phyloP scores from a whole-genome alignment of 2,888 invertebrate genomes.

The Gryllus longicercus region DNA sequence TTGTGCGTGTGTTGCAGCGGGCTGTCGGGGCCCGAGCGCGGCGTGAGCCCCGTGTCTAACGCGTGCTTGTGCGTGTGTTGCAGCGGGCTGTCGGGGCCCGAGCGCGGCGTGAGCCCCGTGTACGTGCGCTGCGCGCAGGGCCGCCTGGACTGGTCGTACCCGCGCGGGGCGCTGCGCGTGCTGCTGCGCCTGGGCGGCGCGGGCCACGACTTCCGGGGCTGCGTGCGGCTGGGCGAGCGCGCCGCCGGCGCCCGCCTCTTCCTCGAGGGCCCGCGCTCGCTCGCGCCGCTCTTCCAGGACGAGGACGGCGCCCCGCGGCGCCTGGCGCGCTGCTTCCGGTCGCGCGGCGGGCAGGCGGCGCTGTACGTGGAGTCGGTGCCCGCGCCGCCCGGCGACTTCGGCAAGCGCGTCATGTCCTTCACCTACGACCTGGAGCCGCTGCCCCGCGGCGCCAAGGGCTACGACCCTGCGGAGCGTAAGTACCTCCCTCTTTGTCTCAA shows the following conservation, averaged over 20 bases:
- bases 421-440: slow-evolving; percentile 67
- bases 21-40: slow-evolving; percentile 53
- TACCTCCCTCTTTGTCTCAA: too few relatives aligned
- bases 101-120: slow-evolving; percentile 20
- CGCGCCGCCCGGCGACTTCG: slow-evolving; percentile 41
- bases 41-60: slow-evolving; percentile 48
- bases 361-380: slow-evolving; percentile 60
- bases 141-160: slow-evolving; percentile 69
- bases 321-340: slow-evolving; percentile 58
- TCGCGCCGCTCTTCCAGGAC: slow-evolving; percentile 40
- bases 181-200: slow-evolving; percentile 59
- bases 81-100: slow-evolving; percentile 51
- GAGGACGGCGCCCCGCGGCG: slow-evolving; percentile 48
- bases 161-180: slow-evolving; percentile 67
- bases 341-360: slow-evolving; percentile 60
- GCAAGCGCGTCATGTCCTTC: slow-evolving; percentile 57
- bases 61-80: slow-evolving; percentile 55
- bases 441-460: slow-evolving; percentile 50
- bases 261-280: slow-evolving; percentile 53
- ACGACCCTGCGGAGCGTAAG: slow-evolving; percentile 59
- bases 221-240: slow-evolving; percentile 56
- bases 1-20: slow-evolving; percentile 56
- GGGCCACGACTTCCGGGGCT: slow-evolving; percentile 65
- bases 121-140: slow-evolving; percentile 23
- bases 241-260: slow-evolving; percentile 54